phyloP scores from a whole-genome alignment of 2,797 vertebrate species.

The Pangasius sanitwongsei region DNA sequence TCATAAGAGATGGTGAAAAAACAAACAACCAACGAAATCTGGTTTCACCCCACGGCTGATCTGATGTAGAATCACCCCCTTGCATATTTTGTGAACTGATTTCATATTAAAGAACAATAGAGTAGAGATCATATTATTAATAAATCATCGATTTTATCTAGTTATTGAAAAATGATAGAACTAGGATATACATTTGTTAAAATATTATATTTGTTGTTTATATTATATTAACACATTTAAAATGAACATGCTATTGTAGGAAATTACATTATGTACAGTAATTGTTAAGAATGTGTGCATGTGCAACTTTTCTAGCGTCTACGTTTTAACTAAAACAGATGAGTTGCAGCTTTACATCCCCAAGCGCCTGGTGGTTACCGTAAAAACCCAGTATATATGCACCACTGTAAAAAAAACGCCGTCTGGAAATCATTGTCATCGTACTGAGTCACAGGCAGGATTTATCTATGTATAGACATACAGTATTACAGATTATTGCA shows the following conservation, averaged over 20 bases:
- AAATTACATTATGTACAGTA: neutral
- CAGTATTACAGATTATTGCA: neutral
- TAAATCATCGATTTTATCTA: neutral
- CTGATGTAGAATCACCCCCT: neutral
- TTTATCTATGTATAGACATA: neutral
- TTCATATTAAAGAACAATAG: neutral
- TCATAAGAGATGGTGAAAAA: neutral
- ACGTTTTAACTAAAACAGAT: neutral
- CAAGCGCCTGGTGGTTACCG: neutral
- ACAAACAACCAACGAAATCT: neutral
- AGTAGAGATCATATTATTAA: neutral
- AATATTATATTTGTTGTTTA: neutral
- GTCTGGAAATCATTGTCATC: neutral
- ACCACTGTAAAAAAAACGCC: neutral
- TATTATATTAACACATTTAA: neutral
- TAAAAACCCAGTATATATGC: neutral
- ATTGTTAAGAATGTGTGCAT: neutral
- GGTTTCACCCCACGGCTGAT: neutral
- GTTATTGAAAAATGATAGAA: neutral
- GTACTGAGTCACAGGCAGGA: neutral
- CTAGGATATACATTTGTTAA: neutral
- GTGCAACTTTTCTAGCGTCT: neutral
- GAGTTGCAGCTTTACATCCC: neutral
- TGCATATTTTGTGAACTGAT: neutral
- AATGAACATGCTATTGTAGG: neutral